Evolutionary conservation across 2,797 vertebrate species (phyloP), one percentile per base, ranked within the genome.

Genomic region (Xiphorhynchus erythropygius): DNA sequence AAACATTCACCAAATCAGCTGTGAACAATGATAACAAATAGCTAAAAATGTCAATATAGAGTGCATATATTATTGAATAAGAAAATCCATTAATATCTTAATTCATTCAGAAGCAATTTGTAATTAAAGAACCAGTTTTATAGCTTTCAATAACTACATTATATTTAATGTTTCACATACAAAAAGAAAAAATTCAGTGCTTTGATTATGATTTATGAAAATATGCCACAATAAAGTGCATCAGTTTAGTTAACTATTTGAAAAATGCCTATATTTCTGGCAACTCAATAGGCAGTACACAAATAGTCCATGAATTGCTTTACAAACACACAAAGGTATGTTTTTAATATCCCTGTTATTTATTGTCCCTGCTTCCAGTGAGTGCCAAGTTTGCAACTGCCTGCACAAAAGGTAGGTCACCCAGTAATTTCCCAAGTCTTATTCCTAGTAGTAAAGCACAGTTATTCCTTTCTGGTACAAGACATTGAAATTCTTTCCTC

Each of bases 181-280:
- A 39, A 82, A 21, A 79, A 84, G 59, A 39, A 39, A 76, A 69
- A 89, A 89, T 70, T 82, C 67, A 64, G 41, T 33, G 15, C 2
- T 77, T 64, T 87, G 63, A 59, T 76, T 82, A 89, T 39, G 71
- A 83, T 77, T 73, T 92, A 73, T 84, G 52, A 80, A 82, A 94
- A 95, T 18, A 90, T 10, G 15, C 85, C 5, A 2, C 27, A 64
- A 53, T 50, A 80, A 79, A 82, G 52, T 67, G 37, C 49, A 79
- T 42, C 74, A 33, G 7, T 68, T 74, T 46, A 49, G 25, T 39
- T 80, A 55, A 60, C 50, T 59, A 25, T 56, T 74, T 87, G 56
- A 92, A 84, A 94, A 91, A 67, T 67, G 44, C 5, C 28, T 84
- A 5, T 59, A 41, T 79, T 69, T 62, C n/a, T 68, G n/a, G 25